Evolutionary conservation across 2,888 invertebrate genomes (phyloP), one percentile per base, ranked within the genome.

Genomic region (Rhogogaster chlorosoma): DNA sequence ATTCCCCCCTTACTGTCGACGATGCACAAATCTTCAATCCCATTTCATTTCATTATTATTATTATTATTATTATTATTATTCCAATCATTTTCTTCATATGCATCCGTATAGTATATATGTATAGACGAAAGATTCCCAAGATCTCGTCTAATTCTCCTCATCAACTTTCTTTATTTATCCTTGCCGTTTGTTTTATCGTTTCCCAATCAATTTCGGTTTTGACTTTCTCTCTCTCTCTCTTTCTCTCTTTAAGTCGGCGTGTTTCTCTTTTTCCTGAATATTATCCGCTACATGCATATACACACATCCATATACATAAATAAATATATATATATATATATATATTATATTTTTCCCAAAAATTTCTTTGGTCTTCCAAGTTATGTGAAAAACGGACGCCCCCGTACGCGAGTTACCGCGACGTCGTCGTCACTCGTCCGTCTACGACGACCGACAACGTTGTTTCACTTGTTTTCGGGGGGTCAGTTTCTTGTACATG

Each of bases 401-500:
- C 73, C 67, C 73, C 73, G 73, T 18, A 42, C 73, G 26, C 36
- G 73, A 26, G 49, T 49, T 45, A 29, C 53, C 49, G 77, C 77
- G 73, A 29, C 73, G 49, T 77, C 12, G 75, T 77, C 80, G 80
- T 80, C 80, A 80, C 57, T 38, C 57, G 57, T 80, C 80, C 36
- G 80, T 57, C 36, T 57, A 38, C 12, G 80, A 15, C 36, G 57
- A 80, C 61, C 80, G 80, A 57, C 10, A 61, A 61, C 36, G 32
- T 61, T 26, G 32, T 53, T 80, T 80, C 80, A 80, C 80, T 42
- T 36, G 57, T 80, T 80, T 80, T 80, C 67, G 83, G 83, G 67
- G 83, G 83, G 83, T 83, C 83, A 83, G 82, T 85, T 91, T 92
- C 91, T 92, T 93, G 91, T 92, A 83, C 83, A 91, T 91, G 93